Evolutionary conservation across 2,888 invertebrate species (phyloP), one percentile per base, ranked within the genome.

Genomic region (Drosophila mayaguana): DNA sequence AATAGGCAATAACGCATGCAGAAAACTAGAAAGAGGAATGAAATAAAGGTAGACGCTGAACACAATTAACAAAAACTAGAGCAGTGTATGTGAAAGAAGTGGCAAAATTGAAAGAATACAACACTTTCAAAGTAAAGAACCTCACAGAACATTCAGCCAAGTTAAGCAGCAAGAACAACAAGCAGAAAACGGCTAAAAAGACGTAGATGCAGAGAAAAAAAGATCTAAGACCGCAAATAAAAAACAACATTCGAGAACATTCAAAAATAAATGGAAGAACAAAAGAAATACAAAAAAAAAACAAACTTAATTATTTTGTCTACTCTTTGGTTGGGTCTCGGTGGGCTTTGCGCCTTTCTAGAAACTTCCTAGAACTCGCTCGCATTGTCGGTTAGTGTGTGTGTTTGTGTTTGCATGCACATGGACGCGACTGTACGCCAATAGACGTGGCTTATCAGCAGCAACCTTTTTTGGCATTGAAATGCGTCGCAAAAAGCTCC

Each of bases 231-330:
- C 59, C 48, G 8, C 48, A 48, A 48, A 48, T 16, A 36, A 36
- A 34, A 67, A 70, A 60, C 70, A 69, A 64, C 69, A 83, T 86
- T 83, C 84, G 74, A 85, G 72, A 85, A 81, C 85, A 85, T 84
- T 83, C 72, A 85, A 88, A 88, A 85, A 83, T 82, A 81, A 80
- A 81, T 68, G 64, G 32, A 86, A 83, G 71, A 84, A 77, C 59
- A 75, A 50, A 66, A 81, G 79, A 86, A 80, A 78, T 70, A 72
- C 62, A 70, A 64, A 77, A 59, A 63, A 71, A 79, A 72, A 70
- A 46, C 38, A 51, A 68, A 42, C 65, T 60, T 16, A 56, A 63
- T 59, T 68, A 56, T 69, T 69, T 20, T 46, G 36, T 63, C 45
- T 74, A 68, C 45, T 68, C 12, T 65, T 67, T n/a, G 12, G n/a